These are phyloP conservation scores for Scylla paramamosain DNA, from an alignment of 1,140 invertebrate genomes.

Conservation along the genomic window DNA sequence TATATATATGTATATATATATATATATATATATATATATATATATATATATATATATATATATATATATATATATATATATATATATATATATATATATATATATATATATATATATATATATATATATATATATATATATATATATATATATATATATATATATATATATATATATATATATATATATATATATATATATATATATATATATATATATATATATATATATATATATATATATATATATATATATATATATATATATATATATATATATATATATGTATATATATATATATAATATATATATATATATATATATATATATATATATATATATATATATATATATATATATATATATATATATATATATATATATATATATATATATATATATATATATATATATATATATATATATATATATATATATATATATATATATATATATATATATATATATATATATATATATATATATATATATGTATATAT, in stretches of 20 bases:
- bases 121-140: not conserved
- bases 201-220: conserved; percentile 17
- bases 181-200: conserved; percentile 17
- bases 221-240: conserved; percentile 17
- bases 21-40: conserved; percentile 26
- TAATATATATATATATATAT: conserved; percentile 34
- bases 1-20: conserved; percentile 26
- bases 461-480: conserved; percentile 49
- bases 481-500: conserved; percentile 44
- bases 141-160: conserved; percentile 6
- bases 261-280: conserved; percentile 17
- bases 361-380: conserved; percentile 42
- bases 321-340: conserved; percentile 49
- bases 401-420: conserved; percentile 49
- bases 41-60: conserved; percentile 26
- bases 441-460: conserved; percentile 44
- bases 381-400: conserved; percentile 49
- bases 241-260: conserved; percentile 17
- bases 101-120: conserved; percentile 7
- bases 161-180: conserved; percentile 6
- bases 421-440: conserved; percentile 16
- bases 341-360: conserved; percentile 46
- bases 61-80: conserved; percentile 26
- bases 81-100: conserved; percentile 17
- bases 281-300: conserved; percentile 17